These are phyloP conservation scores for Smittia aterrima DNA, from an alignment of 2,888 invertebrate genomes.

Conservation along the genomic window DNA sequence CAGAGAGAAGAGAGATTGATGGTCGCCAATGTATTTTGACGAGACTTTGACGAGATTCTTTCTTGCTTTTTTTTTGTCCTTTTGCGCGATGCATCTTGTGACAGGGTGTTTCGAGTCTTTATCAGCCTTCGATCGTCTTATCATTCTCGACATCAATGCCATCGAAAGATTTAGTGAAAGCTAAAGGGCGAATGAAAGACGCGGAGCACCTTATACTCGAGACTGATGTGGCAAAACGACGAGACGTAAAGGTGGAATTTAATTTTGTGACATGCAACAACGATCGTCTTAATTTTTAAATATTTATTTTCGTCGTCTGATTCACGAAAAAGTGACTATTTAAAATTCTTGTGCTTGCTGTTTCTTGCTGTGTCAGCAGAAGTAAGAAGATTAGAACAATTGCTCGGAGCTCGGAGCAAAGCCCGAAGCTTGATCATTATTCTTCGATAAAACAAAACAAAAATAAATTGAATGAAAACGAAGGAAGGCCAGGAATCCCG, in stretches of 20 bases:
- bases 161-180: not conserved
- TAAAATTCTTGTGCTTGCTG: not conserved
- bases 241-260: conserved; percentile 25
- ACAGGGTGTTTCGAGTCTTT: conserved; percentile 10
- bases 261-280: conserved; percentile 36
- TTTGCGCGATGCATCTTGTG: not conserved
- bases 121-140: not conserved
- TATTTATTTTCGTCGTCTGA: not conserved
- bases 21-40: conserved; percentile 34
- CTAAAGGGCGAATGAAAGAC: not conserved
- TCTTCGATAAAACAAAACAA: not conserved
- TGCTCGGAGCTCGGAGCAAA: too few relatives aligned
- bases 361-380: not conserved
- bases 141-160: not conserved
- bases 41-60: conserved; percentile 33
- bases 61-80: not conserved
- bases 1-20: conserved; percentile 14
- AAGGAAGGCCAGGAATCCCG: conserved; percentile 16
- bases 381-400: conserved; percentile 15
- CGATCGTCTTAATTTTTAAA: conserved; percentile 27
- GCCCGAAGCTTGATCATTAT: not conserved
- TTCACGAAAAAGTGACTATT: conserved; percentile 7
- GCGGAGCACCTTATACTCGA: not conserved
- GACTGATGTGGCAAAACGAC: not conserved
- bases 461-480: not conserved